These are phyloP conservation scores for Eudyptes chrysolophus DNA, from an alignment of 2,113 vertebrate genomes.

Conservation along the genomic window DNA sequence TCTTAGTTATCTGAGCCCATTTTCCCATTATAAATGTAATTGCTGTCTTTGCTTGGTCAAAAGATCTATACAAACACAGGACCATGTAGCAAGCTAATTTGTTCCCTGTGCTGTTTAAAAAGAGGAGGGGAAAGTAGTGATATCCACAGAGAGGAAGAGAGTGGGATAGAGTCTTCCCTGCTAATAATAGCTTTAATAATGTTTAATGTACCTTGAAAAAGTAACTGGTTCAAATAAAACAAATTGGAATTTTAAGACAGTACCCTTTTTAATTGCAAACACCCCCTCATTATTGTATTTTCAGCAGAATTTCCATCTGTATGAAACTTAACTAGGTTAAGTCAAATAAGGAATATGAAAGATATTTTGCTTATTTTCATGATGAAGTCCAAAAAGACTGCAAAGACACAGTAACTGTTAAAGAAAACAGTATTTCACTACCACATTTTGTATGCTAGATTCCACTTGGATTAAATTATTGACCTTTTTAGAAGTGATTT, in stretches of 20 bases:
- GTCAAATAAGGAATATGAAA: neutral
- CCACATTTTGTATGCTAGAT: neutral
- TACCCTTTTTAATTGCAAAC: neutral
- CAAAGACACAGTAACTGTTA: neutral
- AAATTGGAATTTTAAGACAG: neutral
- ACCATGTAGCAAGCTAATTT: neutral
- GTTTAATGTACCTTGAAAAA: neutral
- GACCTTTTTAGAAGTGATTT: neutral
- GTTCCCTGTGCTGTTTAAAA: neutral
- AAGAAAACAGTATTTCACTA: neutral
- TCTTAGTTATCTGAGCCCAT: neutral
- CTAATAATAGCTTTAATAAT: neutral
- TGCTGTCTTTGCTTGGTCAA: neutral
- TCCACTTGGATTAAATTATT: neutral
- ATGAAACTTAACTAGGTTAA: neutral
- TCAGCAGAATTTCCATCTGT: neutral
- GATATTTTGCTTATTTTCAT: neutral
- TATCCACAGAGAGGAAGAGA: neutral
- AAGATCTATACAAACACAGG: neutral
- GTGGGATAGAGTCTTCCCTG: neutral
- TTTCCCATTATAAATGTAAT: neutral
- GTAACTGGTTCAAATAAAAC: neutral
- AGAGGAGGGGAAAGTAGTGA: neutral
- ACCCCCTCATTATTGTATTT: neutral
- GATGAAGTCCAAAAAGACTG: neutral